Evolutionary conservation across 2,888 invertebrate genomes (phyloP), one percentile per base, ranked within the genome.

Genomic region (Torymus aiolomorphi): DNA sequence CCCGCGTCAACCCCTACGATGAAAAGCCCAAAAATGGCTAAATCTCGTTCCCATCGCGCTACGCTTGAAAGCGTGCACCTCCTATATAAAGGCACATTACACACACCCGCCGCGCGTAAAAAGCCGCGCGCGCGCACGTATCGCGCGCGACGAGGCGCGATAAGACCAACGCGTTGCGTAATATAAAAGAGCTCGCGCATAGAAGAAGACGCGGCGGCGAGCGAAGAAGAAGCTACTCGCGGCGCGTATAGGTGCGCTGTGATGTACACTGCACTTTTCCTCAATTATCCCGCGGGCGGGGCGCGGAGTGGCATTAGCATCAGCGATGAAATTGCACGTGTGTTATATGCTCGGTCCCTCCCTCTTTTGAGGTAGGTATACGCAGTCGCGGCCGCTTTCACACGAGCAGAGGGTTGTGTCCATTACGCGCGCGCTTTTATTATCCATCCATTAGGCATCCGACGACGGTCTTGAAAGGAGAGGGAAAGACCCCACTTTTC

Each of bases 311-410:
- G 52, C 75, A 74, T 80, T 80, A 80, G 70, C 70, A 74, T 74
- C 69, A 65, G 51, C 74, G 67, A 79, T 79, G 74, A 70, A 79
- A 74, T 79, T 70, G 63, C 74, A 73, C 73, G 78, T 62, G 71
- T 57, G 49, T 13, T 62, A 61, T 72, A 51, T 12, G 54, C n/a
- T 74, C n/a, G 62, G 16, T 70, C 14, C 8, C 20, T 56, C 20
- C 12, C 18, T 77, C 16, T 75, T 57, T 49, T 66, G 24, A 52
- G 13, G 2, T 11, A 54, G 20, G 18, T 18, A n/a, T 18, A 12
- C 61, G 59, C 59, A 20, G 61, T 67, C 67, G 52, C 59, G 24
- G 57, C 24, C 24, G 61, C 65, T 71, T 77, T 77, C 71, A 77
- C 65, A 77, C 54, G 65, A 61, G 10, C 12, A 42, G 66, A 49